Percentiles rank a stretch among this genome's conserved stretches.
Conservation (phyloP, 2,888 invertebrate species). For the Aquatica leii region DNA sequence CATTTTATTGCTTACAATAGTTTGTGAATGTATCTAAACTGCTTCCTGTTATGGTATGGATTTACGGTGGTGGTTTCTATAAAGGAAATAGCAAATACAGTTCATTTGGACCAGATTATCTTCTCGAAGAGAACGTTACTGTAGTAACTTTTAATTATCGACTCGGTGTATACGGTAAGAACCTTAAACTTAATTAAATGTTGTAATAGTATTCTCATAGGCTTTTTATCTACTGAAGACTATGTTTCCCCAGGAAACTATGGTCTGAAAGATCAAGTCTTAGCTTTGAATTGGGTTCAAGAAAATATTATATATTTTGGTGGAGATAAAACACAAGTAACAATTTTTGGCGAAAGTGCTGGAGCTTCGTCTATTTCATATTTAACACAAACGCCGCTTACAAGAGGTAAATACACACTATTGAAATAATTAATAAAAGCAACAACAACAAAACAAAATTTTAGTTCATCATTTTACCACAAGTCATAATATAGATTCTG, state of each 20-base stretch:
- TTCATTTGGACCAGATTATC: conserved; percentile 56
- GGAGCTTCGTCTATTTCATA: conserved; percentile 52
- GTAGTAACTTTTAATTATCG: conserved; percentile 53
- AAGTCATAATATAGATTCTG: too few relatives aligned
- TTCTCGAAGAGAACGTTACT: conserved; percentile 49
- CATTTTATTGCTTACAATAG: too few relatives aligned
- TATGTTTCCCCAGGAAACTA: conserved; percentile 50
- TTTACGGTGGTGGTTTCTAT: conserved; percentile 54
- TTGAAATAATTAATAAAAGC: too few relatives aligned
- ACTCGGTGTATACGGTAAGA: conserved; percentile 48
- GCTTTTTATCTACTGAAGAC: conserved; percentile 51
- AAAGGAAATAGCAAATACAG: conserved; percentile 52
- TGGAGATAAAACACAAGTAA: conserved; percentile 51
- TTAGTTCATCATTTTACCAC: too few relatives aligned
- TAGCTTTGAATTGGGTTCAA: conserved; percentile 49
- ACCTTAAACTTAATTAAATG: too few relatives aligned
- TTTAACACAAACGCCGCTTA: conserved; percentile 38
- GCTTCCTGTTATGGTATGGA: conserved; percentile 55
- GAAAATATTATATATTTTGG: conserved; percentile 50
- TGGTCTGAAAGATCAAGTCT: conserved; percentile 52
- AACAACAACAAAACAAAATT: too few relatives aligned
- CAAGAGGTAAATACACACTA: too few relatives aligned
- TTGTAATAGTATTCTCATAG: conserved; percentile 38
- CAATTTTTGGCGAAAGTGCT: conserved; percentile 52
- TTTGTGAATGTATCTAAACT: too few relatives aligned